phyloP scores from a whole-genome alignment of 92 coral and sea anemone genomes.

The Scolanthus callimorphus region DNA sequence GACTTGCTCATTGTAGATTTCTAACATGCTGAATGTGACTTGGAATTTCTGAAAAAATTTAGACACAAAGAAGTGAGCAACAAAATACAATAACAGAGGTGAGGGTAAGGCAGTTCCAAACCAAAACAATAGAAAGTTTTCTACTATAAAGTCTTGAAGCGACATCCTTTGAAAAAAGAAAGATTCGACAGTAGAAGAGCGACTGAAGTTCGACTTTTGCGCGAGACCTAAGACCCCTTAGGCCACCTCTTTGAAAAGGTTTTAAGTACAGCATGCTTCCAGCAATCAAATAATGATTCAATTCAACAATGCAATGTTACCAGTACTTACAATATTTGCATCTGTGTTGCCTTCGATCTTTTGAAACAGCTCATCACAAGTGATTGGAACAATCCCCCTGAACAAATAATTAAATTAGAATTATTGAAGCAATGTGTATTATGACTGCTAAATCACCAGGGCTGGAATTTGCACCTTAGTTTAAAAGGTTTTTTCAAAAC shows the following conservation, averaged over 20 bases:
- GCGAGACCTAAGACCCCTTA: no score
- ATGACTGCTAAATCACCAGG: neutral
- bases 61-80: neutral
- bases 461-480: no score
- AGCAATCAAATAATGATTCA: no score
- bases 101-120: no score
- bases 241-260: no score
- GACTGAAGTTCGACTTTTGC: neutral
- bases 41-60: slow-evolving; percentile 69
- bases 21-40: slow-evolving; percentile 98
- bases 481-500: no score
- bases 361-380: slow-evolving; percentile 96
- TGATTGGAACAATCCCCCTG: slow-evolving; percentile 99
- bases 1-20: slow-evolving; percentile 98
- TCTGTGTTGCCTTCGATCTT: slow-evolving; percentile 52
- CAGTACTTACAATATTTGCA: slow-evolving; percentile 61
- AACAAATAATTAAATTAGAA: slow-evolving; percentile 1
- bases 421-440: neutral
- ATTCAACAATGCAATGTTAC: no score
- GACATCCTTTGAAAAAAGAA: no score
- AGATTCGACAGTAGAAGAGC: no score
- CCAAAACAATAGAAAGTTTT: no score
- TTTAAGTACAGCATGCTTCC: no score
- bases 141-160: no score
- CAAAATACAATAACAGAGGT: neutral